Percentiles rank a stretch among this genome's conserved stretches.
These are phyloP conservation scores for Nibea albiflora DNA, from an alignment of 2,113 vertebrate species.

Conservation along the genomic window DNA sequence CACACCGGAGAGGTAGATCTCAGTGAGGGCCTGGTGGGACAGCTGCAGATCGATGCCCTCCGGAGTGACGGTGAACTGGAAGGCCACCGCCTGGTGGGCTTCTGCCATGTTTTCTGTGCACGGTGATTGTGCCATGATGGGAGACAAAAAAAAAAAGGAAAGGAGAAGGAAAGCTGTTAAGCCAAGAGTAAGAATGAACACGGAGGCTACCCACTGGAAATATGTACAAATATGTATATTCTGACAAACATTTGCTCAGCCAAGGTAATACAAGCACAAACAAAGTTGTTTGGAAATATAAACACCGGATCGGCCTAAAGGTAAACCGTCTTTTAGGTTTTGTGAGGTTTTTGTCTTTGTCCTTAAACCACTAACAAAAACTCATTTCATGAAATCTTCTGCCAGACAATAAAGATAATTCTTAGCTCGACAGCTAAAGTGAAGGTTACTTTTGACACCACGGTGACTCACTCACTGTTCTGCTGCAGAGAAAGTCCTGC, in stretches of 20 bases:
- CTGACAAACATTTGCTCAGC: neutral
- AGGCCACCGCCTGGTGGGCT: constrained; percentile 91
- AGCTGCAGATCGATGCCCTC: constrained; percentile 86
- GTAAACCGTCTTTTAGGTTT: neutral
- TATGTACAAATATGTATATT: neutral
- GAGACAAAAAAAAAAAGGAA: neutral
- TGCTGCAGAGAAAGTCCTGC: neutral
- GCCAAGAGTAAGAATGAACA: neutral
- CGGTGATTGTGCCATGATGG: neutral
- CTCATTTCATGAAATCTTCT: neutral
- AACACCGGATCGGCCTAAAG: neutral
- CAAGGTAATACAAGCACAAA: neutral
- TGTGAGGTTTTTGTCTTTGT: neutral
- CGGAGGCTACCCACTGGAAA: neutral
- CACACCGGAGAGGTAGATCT: constrained; percentile 90
- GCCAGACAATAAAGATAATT: neutral
- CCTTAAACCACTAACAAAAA: neutral
- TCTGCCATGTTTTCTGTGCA: constrained; percentile 86
- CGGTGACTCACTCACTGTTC: no score
- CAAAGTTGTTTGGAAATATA: no score
- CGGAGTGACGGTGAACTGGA: constrained; percentile 87
- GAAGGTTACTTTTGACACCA: neutral
- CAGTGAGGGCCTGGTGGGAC: constrained; percentile 85
- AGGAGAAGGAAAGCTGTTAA: neutral
- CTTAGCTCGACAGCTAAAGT: neutral